Base-by-base conservation (phyloP, 2,888 invertebrate genomes). In the Heliconius ethilla region DNA sequence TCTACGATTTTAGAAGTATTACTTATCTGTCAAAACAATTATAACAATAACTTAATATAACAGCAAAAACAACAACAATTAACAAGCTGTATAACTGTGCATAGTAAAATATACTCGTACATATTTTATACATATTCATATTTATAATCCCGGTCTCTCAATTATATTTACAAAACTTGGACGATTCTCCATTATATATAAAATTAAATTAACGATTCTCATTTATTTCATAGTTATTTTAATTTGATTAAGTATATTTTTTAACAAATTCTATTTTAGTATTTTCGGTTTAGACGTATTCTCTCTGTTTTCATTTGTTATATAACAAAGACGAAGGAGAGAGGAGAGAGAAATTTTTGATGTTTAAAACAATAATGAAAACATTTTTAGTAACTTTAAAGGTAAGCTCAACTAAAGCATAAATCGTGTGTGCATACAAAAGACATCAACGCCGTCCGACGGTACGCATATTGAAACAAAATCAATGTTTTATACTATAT, bases 371-470 rank as follows among this genome's bases (percentile, higher is more conserved):
- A 25, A 18, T 25, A 4, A 40, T 25, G 69, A 59, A 59, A 59
- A 72, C 25, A 55, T 25, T 33, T 59, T 72, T 9, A 22, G 33
- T 33, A 59, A 72, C n/a, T n/a, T 37, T 25, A 59, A 59, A 15
- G 55, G 15, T 72, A 72, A 72, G 72, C 55, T 22, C 55, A 55
- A 51, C 3, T 59, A 59, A 51, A 55, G n/a, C 40, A 15, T 51
- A 72, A 78, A 65, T 62, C 72, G 73, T 79, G 72, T 75, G 79
- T 83, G 81, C 88, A 85, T 89, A 86, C 83, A 90, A 92, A 92
- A 92, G 92, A 92, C 90, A 87, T 92, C 91, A 92, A 92, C 92
- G 92, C 85, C 83, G 81, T 78, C 88, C 89, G 89, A 80, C 88
- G 89, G 88, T 78, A 45, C 40, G 37, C 63, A 40, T 65, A 4